Conservation (phyloP, 2,888 invertebrate species). For the Neoaliturus tenellus region DNA sequence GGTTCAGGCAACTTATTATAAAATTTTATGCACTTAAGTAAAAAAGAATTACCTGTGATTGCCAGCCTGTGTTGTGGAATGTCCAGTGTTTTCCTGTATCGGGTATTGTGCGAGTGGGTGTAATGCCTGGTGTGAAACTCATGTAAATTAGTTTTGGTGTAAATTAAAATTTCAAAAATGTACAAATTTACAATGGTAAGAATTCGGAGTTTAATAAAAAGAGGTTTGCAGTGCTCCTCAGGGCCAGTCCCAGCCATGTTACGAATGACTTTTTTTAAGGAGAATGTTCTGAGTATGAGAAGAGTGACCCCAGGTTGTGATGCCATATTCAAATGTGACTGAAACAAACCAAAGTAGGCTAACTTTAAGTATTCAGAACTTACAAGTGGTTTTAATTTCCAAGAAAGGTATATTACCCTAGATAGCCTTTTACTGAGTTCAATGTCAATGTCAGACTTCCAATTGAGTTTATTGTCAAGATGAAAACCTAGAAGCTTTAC, state of each 20-base stretch:
- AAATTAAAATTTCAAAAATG: neutral
- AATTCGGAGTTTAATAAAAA: neutral
- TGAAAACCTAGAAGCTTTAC: neutral
- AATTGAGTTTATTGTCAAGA: neutral
- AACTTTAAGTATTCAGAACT: neutral
- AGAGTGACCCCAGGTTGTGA: neutral
- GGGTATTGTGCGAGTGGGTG: too few relatives aligned
- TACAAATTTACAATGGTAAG: neutral
- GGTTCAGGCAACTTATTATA: too few relatives aligned
- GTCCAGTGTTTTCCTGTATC: too few relatives aligned
- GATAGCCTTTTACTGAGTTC: neutral
- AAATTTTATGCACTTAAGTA: too few relatives aligned
- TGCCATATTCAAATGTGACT: neutral
- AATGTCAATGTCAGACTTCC: neutral
- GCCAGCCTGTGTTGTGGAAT: too few relatives aligned
- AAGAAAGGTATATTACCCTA: neutral
- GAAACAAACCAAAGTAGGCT: conserved; percentile 6
- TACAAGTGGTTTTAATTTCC: neutral
- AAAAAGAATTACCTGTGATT: too few relatives aligned
- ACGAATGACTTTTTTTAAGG: neutral
- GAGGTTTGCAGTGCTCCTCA: conserved; percentile 10
- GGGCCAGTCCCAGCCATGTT: neutral
- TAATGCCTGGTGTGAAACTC: neutral
- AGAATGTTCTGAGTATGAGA: neutral
- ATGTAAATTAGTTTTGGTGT: conserved; percentile 5